phyloP scores from a whole-genome alignment of 2,113 vertebrate species.

The Dromaius novaehollandiae region DNA sequence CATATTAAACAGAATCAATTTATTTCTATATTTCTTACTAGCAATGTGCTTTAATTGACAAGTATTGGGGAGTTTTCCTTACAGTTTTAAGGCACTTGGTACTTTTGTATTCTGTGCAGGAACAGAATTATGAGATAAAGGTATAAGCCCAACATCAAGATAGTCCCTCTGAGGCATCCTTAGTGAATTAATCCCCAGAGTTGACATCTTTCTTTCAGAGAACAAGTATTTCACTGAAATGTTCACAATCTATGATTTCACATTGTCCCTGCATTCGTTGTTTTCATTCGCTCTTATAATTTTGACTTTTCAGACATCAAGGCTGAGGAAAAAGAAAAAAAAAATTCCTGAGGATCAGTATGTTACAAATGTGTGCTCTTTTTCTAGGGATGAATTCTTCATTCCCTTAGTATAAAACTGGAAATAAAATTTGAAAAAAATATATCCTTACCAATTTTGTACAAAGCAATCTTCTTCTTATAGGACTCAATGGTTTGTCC shows the following conservation, averaged over 20 bases:
- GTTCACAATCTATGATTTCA: background rate
- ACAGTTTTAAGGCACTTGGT: background rate
- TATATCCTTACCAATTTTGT: slow-evolving; percentile 42
- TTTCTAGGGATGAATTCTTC: background rate
- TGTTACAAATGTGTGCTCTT: background rate
- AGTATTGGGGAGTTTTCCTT: background rate
- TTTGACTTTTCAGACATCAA: background rate
- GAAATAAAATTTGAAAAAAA: background rate
- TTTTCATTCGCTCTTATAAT: background rate
- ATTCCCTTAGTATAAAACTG: background rate
- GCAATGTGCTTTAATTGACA: background rate
- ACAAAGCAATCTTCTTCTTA: rapidly evolving
- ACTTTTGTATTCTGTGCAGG: background rate
- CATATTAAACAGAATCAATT: background rate
- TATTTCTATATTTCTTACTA: background rate
- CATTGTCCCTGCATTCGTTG: background rate
- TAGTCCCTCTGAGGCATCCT: background rate
- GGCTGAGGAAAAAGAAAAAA: background rate
- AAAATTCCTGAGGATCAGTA: background rate
- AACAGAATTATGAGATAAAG: background rate
- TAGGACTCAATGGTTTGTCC: slow-evolving; percentile 5
- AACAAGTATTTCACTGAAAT: background rate
- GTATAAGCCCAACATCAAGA: background rate
- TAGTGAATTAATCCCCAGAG: background rate
- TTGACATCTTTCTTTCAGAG: background rate